These are phyloP conservation scores for Pharmacophagus antenor DNA, from an alignment of 2,888 invertebrate species.

Conservation along the genomic window DNA sequence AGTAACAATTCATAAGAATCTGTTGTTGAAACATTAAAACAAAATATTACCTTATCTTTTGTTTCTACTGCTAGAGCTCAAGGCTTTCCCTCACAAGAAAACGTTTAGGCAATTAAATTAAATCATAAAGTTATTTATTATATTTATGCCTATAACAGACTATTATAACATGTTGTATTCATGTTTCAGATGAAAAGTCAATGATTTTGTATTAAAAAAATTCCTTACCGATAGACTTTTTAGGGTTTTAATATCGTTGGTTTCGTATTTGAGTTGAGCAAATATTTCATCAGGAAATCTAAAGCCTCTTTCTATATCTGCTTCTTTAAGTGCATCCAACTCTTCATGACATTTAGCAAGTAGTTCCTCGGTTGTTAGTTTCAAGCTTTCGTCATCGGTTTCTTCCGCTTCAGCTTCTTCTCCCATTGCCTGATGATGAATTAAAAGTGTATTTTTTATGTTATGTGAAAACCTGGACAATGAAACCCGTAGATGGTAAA, in stretches of 20 bases:
- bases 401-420: conserved; percentile 66
- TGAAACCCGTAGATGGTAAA: not conserved
- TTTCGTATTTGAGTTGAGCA: conserved; percentile 82
- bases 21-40: too few relatives aligned
- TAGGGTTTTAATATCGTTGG: conserved; percentile 80
- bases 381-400: conserved; percentile 55
- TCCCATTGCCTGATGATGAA: conserved; percentile 54
- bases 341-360: conserved; percentile 59
- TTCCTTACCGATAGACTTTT: conserved; percentile 80
- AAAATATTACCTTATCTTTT: too few relatives aligned
- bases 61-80: too few relatives aligned
- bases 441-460: not conserved
- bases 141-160: too few relatives aligned
- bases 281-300: conserved; percentile 81
- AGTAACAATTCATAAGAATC: too few relatives aligned
- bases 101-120: too few relatives aligned
- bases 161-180: not conserved
- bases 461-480: not conserved
- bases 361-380: conserved; percentile 66
- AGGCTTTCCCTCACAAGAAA: too few relatives aligned
- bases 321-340: conserved; percentile 55
- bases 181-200: too few relatives aligned
- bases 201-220: too few relatives aligned
- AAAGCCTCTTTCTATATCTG: conserved; percentile 79
- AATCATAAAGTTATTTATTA: too few relatives aligned